These are phyloP conservation scores for Andrena camellia DNA, from an alignment of 2,888 invertebrate genomes.

Conservation along the genomic window DNA sequence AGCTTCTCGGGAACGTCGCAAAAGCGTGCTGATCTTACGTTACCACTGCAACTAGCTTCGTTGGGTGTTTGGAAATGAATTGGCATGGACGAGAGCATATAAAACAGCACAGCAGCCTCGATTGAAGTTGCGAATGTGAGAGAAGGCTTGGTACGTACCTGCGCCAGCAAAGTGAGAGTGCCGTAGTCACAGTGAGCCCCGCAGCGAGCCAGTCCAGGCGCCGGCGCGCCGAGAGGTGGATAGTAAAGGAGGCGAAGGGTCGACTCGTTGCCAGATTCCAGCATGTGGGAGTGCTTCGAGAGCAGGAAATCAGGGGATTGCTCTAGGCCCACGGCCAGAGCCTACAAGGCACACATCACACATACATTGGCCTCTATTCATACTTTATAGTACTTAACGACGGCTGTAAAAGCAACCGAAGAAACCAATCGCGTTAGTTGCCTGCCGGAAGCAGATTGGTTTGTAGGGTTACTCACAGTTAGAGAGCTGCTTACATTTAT, in stretches of 20 bases:
- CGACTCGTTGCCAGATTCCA: constrained; percentile 89
- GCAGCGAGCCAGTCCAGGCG: constrained; percentile 87
- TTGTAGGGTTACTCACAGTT: constrained; percentile 56
- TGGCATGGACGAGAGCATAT: too few species aligned
- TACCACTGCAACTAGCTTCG: too few species aligned
- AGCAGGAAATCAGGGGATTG: constrained; percentile 88
- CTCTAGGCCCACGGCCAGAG: constrained; percentile 85
- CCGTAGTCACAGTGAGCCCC: constrained; percentile 92
- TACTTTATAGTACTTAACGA: constrained; percentile 49
- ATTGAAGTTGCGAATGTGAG: background rate
- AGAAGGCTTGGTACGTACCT: constrained; percentile 74
- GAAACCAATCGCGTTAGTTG: constrained; percentile 59
- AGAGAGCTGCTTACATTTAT: constrained; percentile 10
- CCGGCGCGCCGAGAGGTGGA: constrained; percentile 86
- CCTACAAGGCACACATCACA: constrained; percentile 75
- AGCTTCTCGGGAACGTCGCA: too few species aligned
- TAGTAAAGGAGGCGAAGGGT: constrained; percentile 91
- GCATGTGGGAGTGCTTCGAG: constrained; percentile 89
- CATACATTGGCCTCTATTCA: constrained; percentile 56
- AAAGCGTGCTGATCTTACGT: too few species aligned
- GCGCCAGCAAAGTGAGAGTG: constrained; percentile 90
- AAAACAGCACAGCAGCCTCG: too few species aligned
- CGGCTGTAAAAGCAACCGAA: constrained; percentile 63
- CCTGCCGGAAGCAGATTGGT: constrained; percentile 40
- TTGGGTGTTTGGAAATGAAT: too few species aligned